Evolutionary conservation across 2,797 vertebrate species (phyloP).

Genomic region (Lepilemur septentrionalis): DNA sequence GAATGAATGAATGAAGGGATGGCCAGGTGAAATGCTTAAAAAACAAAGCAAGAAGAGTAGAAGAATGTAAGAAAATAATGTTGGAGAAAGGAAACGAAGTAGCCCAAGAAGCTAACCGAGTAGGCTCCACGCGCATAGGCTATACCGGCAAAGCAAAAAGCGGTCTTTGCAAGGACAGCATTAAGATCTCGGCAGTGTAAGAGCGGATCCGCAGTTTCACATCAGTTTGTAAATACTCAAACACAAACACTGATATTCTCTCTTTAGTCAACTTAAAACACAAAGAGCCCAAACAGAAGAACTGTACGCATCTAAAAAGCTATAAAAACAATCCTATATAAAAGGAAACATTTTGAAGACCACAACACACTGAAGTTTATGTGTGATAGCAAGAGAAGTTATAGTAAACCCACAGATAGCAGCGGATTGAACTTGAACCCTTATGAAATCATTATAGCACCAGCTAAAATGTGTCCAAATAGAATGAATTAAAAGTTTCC

Average conservation of each 20-base stretch:
- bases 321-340: background rate
- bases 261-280: background rate
- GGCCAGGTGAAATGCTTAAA: background rate
- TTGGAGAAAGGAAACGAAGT: background rate
- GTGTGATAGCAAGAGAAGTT: background rate
- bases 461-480: background rate
- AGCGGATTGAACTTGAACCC: background rate
- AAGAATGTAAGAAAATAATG: background rate
- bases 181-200: background rate
- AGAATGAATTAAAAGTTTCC: background rate
- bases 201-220: accelerated
- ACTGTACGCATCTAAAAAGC: background rate
- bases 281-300: background rate
- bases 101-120: background rate
- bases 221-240: background rate
- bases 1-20: background rate
- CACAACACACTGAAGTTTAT: background rate
- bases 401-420: background rate
- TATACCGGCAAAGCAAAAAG: too few species aligned
- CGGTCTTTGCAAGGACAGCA: background rate
- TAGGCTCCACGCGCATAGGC: background rate
- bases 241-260: background rate
- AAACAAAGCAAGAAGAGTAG: background rate
- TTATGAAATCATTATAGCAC: background rate
- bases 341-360: background rate